Evolutionary conservation across 2,113 vertebrate genomes (phyloP).

Genomic region (Prunella fulvescens): DNA sequence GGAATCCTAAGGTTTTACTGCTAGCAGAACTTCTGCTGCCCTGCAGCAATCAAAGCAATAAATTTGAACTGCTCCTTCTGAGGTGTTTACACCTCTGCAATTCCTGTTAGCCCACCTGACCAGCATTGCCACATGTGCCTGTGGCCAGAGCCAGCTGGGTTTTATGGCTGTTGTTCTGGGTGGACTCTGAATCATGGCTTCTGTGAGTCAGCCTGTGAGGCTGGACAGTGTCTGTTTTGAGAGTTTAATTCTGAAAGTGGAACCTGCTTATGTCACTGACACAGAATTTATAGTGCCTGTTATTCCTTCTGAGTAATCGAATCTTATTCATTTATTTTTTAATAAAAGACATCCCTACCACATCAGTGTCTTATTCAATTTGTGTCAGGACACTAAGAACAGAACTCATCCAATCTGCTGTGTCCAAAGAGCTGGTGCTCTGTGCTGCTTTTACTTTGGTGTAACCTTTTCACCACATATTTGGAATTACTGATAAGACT

Average conservation of each 20-base stretch:
- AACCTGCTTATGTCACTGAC: background rate
- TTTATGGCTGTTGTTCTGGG: background rate
- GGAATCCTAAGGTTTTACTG: background rate
- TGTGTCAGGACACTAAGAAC: background rate
- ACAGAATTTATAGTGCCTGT: background rate
- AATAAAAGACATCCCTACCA: background rate
- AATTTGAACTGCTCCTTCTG: background rate
- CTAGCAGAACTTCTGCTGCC: background rate
- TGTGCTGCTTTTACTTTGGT: background rate
- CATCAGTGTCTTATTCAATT: background rate
- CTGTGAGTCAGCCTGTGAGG: background rate
- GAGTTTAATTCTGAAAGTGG: slow-evolving; percentile 24
- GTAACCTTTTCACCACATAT: slow-evolving; percentile 31
- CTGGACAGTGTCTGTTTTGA: background rate
- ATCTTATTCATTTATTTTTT: background rate
- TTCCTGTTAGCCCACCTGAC: background rate
- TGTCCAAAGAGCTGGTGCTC: background rate
- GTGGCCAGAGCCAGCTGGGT: background rate
- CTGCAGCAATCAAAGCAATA: background rate
- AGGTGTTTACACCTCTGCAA: background rate
- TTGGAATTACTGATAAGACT: background rate
- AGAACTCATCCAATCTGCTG: background rate
- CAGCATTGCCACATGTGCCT: background rate
- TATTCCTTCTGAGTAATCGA: background rate
- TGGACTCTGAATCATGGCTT: background rate